Conservation (phyloP, 2,888 invertebrate species). For the Sipha maydis region DNA sequence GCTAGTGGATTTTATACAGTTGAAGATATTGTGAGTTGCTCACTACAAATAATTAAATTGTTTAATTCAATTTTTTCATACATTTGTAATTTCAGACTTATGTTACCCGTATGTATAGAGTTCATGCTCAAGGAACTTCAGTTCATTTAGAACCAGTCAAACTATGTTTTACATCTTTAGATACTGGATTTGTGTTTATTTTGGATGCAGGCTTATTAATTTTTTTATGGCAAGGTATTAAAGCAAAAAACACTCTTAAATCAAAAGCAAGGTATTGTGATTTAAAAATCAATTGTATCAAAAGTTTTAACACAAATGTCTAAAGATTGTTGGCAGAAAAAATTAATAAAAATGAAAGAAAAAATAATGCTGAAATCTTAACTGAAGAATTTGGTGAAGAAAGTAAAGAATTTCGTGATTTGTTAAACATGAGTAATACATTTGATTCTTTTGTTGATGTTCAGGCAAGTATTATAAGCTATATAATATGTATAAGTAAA, state of each 20-base stretch:
- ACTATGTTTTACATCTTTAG: constrained; percentile 78
- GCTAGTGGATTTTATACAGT: constrained; percentile 97
- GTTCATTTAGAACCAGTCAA: constrained; percentile 91
- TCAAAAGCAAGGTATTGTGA: constrained; percentile 75
- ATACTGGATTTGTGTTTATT: constrained; percentile 91
- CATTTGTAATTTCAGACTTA: constrained; percentile 73
- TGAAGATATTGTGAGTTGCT: constrained; percentile 80
- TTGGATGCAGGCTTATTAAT: constrained; percentile 87
- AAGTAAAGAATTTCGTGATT: constrained; percentile 83
- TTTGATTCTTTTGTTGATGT: constrained; percentile 41
- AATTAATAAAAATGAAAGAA: constrained; percentile 97
- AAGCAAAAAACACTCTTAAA: constrained; percentile 87
- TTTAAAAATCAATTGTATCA: background rate
- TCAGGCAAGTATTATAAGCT: constrained; percentile 32
- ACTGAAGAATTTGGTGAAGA: constrained; percentile 86
- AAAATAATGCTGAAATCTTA: constrained; percentile 90
- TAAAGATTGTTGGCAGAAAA: constrained; percentile 91
- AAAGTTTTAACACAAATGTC: constrained; percentile 1
- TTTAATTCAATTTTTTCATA: constrained; percentile 20
- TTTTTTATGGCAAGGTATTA: constrained; percentile 91
- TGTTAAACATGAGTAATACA: constrained; percentile 44
- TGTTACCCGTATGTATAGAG: constrained; percentile 84
- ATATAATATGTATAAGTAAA: no score
- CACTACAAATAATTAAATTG: background rate
- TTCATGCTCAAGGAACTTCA: constrained; percentile 84